Conservation (phyloP, 2,797 vertebrate species). For the Acropternis orthonyx region DNA sequence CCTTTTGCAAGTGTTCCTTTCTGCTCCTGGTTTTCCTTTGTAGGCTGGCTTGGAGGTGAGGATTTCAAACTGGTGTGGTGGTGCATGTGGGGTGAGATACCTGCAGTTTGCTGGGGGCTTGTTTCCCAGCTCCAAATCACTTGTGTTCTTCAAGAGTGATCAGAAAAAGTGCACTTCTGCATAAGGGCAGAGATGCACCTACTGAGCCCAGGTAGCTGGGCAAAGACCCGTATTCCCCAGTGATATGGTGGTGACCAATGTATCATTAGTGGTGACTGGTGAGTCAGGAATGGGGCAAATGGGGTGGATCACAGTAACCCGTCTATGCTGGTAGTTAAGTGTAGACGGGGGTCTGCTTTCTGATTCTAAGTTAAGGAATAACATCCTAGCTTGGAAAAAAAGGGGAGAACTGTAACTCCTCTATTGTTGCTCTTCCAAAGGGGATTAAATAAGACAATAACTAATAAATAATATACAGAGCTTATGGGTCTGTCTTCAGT, state of each 20-base stretch:
- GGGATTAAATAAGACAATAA: conserved; percentile 60
- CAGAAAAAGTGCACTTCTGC: background rate
- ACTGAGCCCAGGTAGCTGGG: background rate
- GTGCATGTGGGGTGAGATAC: rapidly evolving
- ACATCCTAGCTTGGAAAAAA: background rate
- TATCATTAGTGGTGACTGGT: background rate
- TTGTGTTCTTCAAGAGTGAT: background rate
- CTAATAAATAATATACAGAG: conserved; percentile 44
- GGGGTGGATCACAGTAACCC: background rate
- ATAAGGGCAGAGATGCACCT: background rate
- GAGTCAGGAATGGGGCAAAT: background rate
- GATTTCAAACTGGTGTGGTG: background rate
- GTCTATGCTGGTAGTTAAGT: background rate
- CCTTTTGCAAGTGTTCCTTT: background rate
- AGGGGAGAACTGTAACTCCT: background rate
- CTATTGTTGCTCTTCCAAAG: conserved; percentile 57
- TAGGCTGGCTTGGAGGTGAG: background rate
- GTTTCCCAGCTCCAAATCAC: rapidly evolving
- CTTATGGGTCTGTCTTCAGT: conserved; percentile 52
- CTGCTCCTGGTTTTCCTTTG: background rate
- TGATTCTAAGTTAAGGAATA: conserved; percentile 8
- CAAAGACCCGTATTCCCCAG: background rate
- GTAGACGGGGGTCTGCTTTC: background rate
- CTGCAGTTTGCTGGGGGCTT: background rate
- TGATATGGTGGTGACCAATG: background rate